These are phyloP conservation scores for Hartigia nigra DNA, from an alignment of 2,888 invertebrate species.

Conservation along the genomic window DNA sequence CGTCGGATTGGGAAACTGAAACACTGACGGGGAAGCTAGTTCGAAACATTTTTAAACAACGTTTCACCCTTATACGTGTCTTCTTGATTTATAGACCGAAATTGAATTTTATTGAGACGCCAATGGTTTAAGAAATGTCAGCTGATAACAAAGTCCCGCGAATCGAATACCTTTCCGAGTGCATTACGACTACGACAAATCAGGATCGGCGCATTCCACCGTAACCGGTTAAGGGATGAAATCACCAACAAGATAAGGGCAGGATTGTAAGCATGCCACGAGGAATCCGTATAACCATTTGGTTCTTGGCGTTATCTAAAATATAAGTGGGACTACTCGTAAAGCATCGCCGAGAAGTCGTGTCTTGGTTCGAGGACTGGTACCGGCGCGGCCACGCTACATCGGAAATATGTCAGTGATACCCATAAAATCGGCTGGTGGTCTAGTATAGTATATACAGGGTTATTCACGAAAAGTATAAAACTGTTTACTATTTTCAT, in stretches of 20 bases:
- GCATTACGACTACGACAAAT: background rate
- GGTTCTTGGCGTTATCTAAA: background rate
- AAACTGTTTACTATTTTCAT: background rate
- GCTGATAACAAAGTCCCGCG: too few species aligned
- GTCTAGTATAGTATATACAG: background rate
- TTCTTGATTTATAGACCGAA: background rate
- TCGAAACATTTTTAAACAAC: background rate
- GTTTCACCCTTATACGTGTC: background rate
- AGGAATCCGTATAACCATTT: background rate
- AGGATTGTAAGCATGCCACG: background rate
- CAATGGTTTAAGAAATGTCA: too few species aligned
- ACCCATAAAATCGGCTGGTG: constrained; percentile 16
- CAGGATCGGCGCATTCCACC: background rate
- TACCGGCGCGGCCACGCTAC: constrained; percentile 15
- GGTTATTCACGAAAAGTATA: background rate
- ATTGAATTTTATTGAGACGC: background rate
- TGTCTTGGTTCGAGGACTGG: constrained; percentile 2
- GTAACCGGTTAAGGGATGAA: background rate
- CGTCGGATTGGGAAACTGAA: constrained; percentile 30
- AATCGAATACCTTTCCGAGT: background rate
- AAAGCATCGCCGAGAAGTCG: background rate
- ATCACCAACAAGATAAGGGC: background rate
- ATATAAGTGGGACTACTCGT: background rate
- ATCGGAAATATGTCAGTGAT: constrained; percentile 21
- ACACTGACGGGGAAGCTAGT: background rate